Conservation (phyloP, 1,140 invertebrate species). For the Thaumetopoea pityocampa region DNA sequence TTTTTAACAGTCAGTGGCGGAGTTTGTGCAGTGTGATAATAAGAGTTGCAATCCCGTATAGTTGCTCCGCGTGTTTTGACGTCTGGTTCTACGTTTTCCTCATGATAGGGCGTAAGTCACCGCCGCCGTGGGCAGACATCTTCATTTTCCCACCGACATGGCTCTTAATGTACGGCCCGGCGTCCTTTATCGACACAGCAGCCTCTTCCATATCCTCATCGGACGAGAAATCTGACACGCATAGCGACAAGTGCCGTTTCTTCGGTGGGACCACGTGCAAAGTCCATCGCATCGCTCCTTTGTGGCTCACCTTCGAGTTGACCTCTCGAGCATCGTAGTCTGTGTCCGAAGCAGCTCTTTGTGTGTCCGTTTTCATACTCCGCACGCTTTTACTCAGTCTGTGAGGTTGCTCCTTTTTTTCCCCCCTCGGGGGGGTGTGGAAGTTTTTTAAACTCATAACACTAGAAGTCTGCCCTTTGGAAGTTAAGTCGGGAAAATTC, state of each 20-base stretch:
- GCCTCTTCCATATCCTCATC: slow-evolving; percentile 52
- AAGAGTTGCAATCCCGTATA: slow-evolving; percentile 11
- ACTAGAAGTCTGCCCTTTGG: slow-evolving; percentile 51
- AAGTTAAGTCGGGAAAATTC: slow-evolving; percentile 63
- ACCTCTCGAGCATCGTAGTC: slow-evolving; percentile 50
- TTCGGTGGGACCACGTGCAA: slow-evolving; percentile 57
- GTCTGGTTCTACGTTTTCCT: slow-evolving; percentile 45
- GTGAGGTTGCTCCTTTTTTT: slow-evolving; percentile 60
- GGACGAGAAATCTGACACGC: slow-evolving; percentile 60
- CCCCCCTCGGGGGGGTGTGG: slow-evolving; percentile 68
- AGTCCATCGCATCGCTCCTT: slow-evolving; percentile 53
- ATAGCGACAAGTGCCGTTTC: slow-evolving; percentile 54
- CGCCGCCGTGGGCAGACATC: slow-evolving; percentile 59
- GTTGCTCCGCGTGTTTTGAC: background rate
- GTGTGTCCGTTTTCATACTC: slow-evolving; percentile 43
- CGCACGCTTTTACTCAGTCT: slow-evolving; percentile 37
- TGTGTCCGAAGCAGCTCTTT: slow-evolving; percentile 55
- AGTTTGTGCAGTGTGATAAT: slow-evolving; percentile 18
- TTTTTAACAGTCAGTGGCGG: slow-evolving; percentile 22
- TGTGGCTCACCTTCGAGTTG: slow-evolving; percentile 34
- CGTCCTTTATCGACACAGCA: slow-evolving; percentile 42
- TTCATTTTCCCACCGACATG: slow-evolving; percentile 45
- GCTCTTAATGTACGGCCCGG: slow-evolving; percentile 46
- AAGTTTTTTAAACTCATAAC: slow-evolving; percentile 70
- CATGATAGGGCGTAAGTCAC: slow-evolving; percentile 58